Evolutionary conservation across 2,888 invertebrate species (phyloP).

Genomic region (Sepioteuthis lessoniana): DNA sequence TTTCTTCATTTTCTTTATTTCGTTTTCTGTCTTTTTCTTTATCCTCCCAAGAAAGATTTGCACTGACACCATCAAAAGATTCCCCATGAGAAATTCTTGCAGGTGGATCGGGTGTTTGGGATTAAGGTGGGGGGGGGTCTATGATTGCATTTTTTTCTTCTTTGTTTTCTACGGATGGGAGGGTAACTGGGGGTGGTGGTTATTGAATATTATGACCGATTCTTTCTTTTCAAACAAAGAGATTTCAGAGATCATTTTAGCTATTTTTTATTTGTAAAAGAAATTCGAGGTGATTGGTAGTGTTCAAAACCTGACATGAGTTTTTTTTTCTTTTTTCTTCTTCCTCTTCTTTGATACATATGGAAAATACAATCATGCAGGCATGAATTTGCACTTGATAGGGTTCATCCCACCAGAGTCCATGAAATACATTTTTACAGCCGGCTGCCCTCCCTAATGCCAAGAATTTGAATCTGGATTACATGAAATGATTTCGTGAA

Average conservation of each 20-base stretch:
- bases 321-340: background rate
- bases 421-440: background rate
- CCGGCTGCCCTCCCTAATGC: background rate
- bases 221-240: conserved; percentile 33
- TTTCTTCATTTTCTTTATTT: background rate
- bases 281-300: conserved; percentile 33
- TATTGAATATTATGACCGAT: background rate
- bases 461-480: background rate
- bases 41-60: background rate
- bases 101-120: conserved; percentile 33
- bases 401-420: background rate
- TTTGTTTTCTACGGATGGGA: background rate
- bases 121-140: background rate
- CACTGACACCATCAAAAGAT: conserved; percentile 21
- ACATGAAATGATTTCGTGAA: background rate
- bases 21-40: background rate
- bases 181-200: background rate
- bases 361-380: conserved; percentile 2
- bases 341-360: background rate
- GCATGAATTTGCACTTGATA: conserved; percentile 33
- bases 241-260: conserved; percentile 18
- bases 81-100: conserved; percentile 23
- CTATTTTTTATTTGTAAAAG: conserved; percentile 23
- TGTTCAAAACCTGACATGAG: background rate
- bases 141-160: background rate